phyloP scores from a whole-genome alignment of 2,113 vertebrate genomes.

The Pan paniscus region DNA sequence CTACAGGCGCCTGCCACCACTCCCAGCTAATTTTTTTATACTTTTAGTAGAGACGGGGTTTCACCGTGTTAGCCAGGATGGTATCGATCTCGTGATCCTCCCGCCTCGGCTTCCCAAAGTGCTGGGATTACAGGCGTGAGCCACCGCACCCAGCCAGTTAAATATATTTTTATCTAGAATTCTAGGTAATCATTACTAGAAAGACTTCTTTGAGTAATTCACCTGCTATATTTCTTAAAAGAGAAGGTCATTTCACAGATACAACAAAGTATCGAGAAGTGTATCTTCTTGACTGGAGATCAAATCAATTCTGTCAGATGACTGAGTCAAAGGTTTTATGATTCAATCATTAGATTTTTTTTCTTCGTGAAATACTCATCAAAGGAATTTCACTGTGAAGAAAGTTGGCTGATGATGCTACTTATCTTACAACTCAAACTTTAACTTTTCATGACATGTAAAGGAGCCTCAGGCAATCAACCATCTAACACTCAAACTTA shows the following conservation, averaged over 20 bases:
- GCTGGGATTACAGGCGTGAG: too few relatives aligned
- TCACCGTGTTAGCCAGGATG: too few relatives aligned
- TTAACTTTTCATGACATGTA: neutral
- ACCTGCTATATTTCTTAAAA: neutral
- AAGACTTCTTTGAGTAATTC: neutral
- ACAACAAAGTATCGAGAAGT: neutral
- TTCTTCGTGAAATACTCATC: neutral
- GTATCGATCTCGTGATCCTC: too few relatives aligned
- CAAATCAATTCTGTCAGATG: neutral
- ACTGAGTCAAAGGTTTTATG: neutral
- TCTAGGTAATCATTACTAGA: neutral
- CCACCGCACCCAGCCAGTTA: rapidly evolving
- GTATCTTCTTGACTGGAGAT: neutral
- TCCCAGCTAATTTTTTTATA: too few relatives aligned
- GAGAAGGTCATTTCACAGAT: neutral
- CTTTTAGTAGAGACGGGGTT: too few relatives aligned
- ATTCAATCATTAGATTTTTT: neutral
- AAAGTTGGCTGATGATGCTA: neutral
- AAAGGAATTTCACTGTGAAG: neutral
- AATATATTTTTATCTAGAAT: neutral
- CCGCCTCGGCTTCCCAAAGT: too few relatives aligned
- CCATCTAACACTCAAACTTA: neutral
- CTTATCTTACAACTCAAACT: neutral
- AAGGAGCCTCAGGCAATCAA: neutral
- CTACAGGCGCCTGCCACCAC: rapidly evolving